Evolutionary conservation across 2,113 vertebrate genomes (phyloP).

Genomic region (Gyps fulvus): DNA sequence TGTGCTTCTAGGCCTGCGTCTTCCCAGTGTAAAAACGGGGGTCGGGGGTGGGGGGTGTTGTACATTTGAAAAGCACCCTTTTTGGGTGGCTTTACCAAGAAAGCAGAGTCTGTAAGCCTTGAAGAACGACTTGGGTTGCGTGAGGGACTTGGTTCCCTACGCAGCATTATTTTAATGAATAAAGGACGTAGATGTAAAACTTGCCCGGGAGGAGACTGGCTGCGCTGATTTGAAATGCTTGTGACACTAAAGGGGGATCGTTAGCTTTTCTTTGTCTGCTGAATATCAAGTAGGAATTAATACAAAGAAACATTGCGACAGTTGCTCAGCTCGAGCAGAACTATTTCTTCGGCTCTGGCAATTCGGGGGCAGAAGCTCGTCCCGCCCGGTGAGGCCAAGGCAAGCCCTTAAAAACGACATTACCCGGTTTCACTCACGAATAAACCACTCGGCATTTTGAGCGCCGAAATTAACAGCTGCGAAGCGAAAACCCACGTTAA

Average conservation of each 20-base stretch:
- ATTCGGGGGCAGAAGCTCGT: neutral
- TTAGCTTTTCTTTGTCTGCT: neutral
- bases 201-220: neutral
- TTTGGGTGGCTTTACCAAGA: neutral
- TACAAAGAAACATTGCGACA: neutral
- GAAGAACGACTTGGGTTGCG: neutral
- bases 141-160: rapidly evolving
- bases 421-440: neutral
- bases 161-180: neutral
- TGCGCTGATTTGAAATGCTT: neutral
- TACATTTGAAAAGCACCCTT: neutral
- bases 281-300: neutral
- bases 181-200: neutral
- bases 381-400: neutral
- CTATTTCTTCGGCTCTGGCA: neutral
- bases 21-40: neutral
- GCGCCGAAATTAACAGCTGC: neutral
- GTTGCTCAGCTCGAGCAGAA: neutral
- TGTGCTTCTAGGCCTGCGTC: rapidly evolving
- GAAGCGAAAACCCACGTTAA: neutral
- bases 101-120: neutral
- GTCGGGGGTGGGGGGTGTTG: too few species aligned
- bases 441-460: neutral
- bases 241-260: neutral
- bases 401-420: neutral